phyloP scores from a whole-genome alignment of 2,113 vertebrate genomes.

The Paralichthys olivaceus region DNA sequence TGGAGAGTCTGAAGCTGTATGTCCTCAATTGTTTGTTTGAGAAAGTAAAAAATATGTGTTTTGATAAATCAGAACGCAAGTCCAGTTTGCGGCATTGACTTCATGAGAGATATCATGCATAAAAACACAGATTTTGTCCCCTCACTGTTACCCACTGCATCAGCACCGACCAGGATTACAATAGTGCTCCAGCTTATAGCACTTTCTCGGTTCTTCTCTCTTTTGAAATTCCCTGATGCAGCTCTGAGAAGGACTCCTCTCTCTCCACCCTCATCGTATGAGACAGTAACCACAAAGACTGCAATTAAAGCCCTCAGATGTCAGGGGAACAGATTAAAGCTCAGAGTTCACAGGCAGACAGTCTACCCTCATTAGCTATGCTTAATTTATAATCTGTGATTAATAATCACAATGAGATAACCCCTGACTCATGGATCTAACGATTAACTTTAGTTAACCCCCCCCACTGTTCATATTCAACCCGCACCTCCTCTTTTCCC shows the following conservation, averaged over 20 bases:
- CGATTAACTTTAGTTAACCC: slow-evolving; percentile 61
- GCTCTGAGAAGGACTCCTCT: slow-evolving; percentile 28
- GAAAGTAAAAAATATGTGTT: background rate
- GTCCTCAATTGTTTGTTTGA: background rate
- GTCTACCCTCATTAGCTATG: slow-evolving; percentile 52
- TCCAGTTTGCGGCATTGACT: background rate
- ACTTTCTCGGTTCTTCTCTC: background rate
- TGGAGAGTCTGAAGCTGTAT: background rate
- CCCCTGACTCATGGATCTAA: slow-evolving; percentile 31
- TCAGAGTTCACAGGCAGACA: slow-evolving; percentile 59
- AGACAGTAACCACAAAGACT: slow-evolving; percentile 67
- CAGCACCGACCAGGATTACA: slow-evolving; percentile 13
- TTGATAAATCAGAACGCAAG: background rate
- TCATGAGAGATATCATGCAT: too few relatives aligned
- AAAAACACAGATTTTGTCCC: too few relatives aligned
- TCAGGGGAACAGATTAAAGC: slow-evolving; percentile 61
- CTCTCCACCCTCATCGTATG: slow-evolving; percentile 34
- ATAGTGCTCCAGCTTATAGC: slow-evolving; percentile 1
- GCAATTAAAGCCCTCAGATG: slow-evolving; percentile 69
- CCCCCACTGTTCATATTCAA: slow-evolving; percentile 32
- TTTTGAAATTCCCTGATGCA: slow-evolving; percentile 58
- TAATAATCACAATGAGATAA: slow-evolving; percentile 64
- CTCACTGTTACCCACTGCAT: background rate
- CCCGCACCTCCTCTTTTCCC: slow-evolving; percentile 2
- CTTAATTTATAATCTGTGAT: slow-evolving; percentile 59